Conservation (phyloP, 2,888 invertebrate species). For the Teleogryllus oceanicus region DNA sequence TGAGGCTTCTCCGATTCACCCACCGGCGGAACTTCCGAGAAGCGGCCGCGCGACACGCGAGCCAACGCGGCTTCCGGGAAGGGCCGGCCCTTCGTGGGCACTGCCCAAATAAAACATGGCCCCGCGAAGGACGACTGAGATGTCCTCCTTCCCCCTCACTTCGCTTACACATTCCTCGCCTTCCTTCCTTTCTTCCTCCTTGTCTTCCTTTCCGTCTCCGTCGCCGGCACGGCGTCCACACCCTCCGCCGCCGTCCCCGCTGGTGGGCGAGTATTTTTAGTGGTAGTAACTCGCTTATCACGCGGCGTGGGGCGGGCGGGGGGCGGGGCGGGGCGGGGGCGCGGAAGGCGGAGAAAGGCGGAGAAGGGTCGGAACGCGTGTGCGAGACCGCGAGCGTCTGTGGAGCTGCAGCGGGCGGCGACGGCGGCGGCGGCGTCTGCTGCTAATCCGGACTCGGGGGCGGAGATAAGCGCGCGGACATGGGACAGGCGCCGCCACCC, state of each 20-base stretch:
- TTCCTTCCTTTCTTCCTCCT: too few relatives aligned
- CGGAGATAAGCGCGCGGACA: conserved; percentile 4
- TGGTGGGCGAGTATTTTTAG: neutral
- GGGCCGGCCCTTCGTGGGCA: neutral
- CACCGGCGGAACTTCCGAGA: neutral
- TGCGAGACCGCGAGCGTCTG: too few relatives aligned
- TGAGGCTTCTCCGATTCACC: too few relatives aligned
- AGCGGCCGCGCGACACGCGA: neutral
- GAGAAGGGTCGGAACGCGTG: neutral
- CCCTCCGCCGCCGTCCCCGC: too few relatives aligned
- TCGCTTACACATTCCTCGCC: too few relatives aligned
- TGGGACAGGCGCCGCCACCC: neutral
- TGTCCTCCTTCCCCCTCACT: too few relatives aligned
- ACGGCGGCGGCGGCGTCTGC: neutral
- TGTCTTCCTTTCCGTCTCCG: too few relatives aligned
- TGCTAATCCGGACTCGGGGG: conserved; percentile 6
- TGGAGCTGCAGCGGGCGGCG: neutral
- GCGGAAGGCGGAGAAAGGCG: neutral
- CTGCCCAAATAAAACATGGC: neutral
- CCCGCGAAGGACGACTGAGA: neutral
- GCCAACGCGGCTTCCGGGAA: neutral
- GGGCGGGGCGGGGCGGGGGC: neutral
- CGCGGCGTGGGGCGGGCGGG: neutral
- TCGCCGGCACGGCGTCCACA: too few relatives aligned
- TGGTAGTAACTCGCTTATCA: neutral